A percentile compares a stretch with the other conserved stretches of the same genome.
Conservation (phyloP, 2,113 vertebrate species). For the Spilogale gracilis region DNA sequence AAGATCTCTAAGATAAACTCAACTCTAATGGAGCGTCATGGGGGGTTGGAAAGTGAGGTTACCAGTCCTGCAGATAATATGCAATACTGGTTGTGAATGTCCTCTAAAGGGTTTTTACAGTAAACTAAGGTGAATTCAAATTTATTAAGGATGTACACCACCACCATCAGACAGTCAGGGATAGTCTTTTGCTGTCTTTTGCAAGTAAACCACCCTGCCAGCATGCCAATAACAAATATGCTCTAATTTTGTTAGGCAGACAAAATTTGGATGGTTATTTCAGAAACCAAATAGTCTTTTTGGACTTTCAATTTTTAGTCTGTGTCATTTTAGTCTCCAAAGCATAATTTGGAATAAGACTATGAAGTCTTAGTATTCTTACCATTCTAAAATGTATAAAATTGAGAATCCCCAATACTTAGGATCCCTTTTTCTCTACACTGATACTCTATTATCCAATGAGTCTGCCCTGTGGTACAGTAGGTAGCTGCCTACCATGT, state of each 20-base stretch:
- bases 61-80: slow-evolving; percentile 5
- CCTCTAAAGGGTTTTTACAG: slow-evolving; percentile 4
- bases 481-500: background rate
- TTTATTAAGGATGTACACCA: slow-evolving; percentile 43
- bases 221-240: slow-evolving; percentile 18
- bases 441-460: background rate
- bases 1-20: slow-evolving; percentile 46
- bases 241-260: slow-evolving; percentile 19
- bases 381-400: slow-evolving; percentile 31
- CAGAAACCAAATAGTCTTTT: slow-evolving; percentile 16
- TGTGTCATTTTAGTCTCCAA: slow-evolving; percentile 30
- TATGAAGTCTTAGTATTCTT: slow-evolving; percentile 14
- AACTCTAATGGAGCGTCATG: background rate
- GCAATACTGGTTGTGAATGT: slow-evolving; percentile 33
- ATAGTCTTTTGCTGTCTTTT: background rate
- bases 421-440: background rate
- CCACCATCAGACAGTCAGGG: background rate
- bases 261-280: slow-evolving; percentile 48
- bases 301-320: slow-evolving; percentile 15
- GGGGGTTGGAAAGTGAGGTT: slow-evolving; percentile 21
- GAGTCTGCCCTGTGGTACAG: background rate
- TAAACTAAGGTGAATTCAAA: slow-evolving; percentile 39
- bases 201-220: slow-evolving; percentile 13
- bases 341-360: slow-evolving; percentile 47
- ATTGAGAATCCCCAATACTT: slow-evolving; percentile 7